Evolutionary conservation across 1,140 invertebrate genomes (phyloP).

Genomic region (Cryptotermes secundus): DNA sequence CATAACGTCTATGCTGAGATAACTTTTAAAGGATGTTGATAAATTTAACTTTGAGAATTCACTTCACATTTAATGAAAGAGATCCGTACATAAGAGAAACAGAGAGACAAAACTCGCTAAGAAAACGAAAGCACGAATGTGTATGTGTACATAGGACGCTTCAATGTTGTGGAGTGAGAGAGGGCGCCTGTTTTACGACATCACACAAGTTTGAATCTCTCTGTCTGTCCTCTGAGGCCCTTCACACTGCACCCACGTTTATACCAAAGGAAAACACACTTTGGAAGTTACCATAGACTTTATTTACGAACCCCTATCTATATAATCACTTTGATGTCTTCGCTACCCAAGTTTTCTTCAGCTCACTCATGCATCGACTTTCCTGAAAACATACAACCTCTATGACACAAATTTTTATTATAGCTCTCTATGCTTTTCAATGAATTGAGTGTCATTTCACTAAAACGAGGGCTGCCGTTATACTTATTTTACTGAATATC

Average conservation of each 20-base stretch:
- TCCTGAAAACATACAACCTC: background rate
- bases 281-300: conserved; percentile 13
- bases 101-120: background rate
- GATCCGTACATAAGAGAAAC: background rate
- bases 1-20: background rate
- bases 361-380: background rate
- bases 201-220: conserved; percentile 2
- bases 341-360: conserved; percentile 10
- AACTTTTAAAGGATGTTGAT: conserved; percentile 20
- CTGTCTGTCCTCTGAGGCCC: background rate
- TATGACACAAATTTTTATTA: background rate
- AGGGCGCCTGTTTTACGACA: background rate
- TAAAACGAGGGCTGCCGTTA: no score
- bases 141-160: background rate
- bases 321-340: conserved; percentile 18
- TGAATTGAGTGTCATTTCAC: background rate
- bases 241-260: conserved; percentile 17
- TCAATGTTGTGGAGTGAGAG: background rate
- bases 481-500: no score
- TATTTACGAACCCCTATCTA: conserved; percentile 16
- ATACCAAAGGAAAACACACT: conserved; percentile 19
- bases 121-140: conserved; percentile 10
- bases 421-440: background rate
- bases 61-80: conserved; percentile 14
- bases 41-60: conserved; percentile 18